Evolutionary conservation across 2,888 invertebrate genomes (phyloP).

Genomic region (Pelosia muscerda): DNA sequence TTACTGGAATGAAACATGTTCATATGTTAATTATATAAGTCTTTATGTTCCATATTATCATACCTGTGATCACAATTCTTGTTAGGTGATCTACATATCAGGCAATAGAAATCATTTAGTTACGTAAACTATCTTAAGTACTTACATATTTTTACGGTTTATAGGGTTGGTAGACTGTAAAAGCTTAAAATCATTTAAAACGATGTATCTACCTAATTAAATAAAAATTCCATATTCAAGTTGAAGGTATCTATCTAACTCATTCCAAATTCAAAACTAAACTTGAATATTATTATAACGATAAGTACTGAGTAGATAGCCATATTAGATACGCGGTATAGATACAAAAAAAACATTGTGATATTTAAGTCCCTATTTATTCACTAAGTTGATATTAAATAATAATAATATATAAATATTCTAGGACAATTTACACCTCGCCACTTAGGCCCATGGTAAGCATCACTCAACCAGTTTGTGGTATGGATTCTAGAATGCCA

Average conservation of each 20-base stretch:
- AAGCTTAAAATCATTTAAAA: background rate
- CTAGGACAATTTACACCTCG: too few species aligned
- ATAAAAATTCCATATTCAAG: background rate
- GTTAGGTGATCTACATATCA: background rate
- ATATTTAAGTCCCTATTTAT: background rate
- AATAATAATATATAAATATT: too few species aligned
- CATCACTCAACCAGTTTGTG: too few species aligned
- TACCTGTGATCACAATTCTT: background rate
- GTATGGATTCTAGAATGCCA: too few species aligned
- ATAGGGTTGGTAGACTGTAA: background rate
- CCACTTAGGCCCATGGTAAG: too few species aligned
- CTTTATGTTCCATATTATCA: background rate
- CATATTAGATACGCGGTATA: background rate
- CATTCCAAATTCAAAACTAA: background rate
- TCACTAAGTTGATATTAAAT: too few species aligned
- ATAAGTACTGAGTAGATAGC: background rate
- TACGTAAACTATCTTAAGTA: background rate
- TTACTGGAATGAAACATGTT: background rate
- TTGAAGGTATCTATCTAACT: background rate
- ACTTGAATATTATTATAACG: background rate
- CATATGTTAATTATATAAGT: background rate
- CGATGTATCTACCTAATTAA: background rate
- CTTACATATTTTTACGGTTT: background rate
- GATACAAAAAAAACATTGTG: too few species aligned
- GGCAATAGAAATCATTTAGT: background rate